Base-by-base conservation (phyloP, 1,140 invertebrate genomes). In the Gryllus bimaculatus region DNA sequence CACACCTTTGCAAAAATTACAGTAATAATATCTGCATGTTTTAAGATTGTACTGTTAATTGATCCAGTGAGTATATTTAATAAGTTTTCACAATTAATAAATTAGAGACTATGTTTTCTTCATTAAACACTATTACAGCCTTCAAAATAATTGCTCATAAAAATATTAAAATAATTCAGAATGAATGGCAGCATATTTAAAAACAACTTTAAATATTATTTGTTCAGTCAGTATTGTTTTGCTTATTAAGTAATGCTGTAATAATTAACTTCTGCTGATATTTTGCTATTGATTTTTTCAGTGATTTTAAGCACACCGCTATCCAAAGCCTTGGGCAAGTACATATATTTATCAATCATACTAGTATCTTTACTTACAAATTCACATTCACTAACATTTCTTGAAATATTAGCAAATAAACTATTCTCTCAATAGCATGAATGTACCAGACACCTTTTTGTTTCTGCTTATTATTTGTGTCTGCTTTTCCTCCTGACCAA, bases 401-500 rank as follows among this genome's bases (percentile, higher is more conserved):
- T 66, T 66, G 10, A 66, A 66, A 66, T 66, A 66, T 66, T 66
- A 66, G 54, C 18, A 18, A 39, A 39, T 39, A 39, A 39, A 39
- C 26, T 66, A 66, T 18, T 66, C 18, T 66, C 54, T 66, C 10
- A 66, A 13, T 66, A 66, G 54, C 54, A 66, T 66, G 54, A 66
- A 79, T 79, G 75, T 82, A 74, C 81, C 48, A 81, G 13, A 48
- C 48, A 26, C 47, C 66, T n/a, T 78, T 15, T 78, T 18, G 2
- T 20, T 47, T 15, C 10, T 18, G 15, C 15, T 48, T 12, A 15
- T 21, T 47, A 7, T 78, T 74, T 83, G 54, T 82, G 47, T 82
- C 78, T 83, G 78, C 82, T 81, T 78, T 80, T 82, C 81, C 80
- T 80, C 80, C 81, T 81, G 81, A 81, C 79, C 81, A 74, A 79